Evolutionary conservation across 2,888 invertebrate species (phyloP).

Genomic region (Eupeodes latifasciatus): DNA sequence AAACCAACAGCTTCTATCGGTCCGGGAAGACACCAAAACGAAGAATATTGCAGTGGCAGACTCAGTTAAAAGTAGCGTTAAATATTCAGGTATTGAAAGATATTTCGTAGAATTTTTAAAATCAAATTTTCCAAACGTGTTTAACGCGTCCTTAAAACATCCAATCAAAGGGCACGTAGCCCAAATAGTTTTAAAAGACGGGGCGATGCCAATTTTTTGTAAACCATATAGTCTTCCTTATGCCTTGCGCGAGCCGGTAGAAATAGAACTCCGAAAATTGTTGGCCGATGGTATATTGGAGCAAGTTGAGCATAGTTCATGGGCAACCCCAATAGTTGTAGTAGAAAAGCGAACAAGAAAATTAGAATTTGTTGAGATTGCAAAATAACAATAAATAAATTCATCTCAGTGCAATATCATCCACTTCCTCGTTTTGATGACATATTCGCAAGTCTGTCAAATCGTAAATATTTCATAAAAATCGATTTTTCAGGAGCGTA

Average conservation of each 20-base stretch:
- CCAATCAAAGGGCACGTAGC: neutral
- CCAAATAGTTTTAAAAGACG: neutral
- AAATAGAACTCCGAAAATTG: neutral
- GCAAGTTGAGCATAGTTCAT: neutral
- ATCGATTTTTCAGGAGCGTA: too few relatives aligned
- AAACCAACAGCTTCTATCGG: neutral
- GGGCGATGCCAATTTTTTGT: neutral
- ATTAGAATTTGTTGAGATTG: slow-evolving; percentile 15
- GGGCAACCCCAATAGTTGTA: neutral
- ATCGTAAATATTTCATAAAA: too few relatives aligned
- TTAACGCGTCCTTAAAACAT: neutral
- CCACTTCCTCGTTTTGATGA: neutral
- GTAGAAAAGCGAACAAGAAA: neutral
- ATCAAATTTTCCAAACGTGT: neutral
- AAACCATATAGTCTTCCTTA: neutral
- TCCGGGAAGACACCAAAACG: neutral
- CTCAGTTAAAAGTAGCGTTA: too few relatives aligned
- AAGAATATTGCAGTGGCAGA: neutral
- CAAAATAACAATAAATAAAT: slow-evolving; percentile 10
- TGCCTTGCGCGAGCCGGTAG: neutral
- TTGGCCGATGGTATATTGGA: slow-evolving; percentile 6
- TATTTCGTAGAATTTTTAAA: too few relatives aligned
- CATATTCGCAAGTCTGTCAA: too few relatives aligned
- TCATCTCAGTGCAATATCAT: slow-evolving; percentile 10
- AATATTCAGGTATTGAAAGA: too few relatives aligned